A percentile compares a stretch with the other conserved stretches of the same genome.
These are phyloP conservation scores for Heliocidaris tuberculata DNA, from an alignment of 35 echinoderm and acorn worm genomes.

Conservation along the genomic window DNA sequence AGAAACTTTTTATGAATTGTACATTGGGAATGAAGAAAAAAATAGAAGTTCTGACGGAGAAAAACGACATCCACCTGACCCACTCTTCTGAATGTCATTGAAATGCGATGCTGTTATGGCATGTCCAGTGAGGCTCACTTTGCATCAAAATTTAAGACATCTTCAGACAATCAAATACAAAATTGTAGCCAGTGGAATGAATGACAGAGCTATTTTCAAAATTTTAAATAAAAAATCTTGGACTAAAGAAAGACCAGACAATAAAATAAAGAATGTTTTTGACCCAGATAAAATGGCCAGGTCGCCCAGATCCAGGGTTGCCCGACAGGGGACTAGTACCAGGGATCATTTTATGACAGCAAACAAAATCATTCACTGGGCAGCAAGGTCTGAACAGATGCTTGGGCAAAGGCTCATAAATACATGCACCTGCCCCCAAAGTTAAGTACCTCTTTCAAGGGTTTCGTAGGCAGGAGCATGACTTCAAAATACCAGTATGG, in stretches of 20 bases:
- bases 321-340: not conserved
- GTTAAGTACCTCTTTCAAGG: constrained; percentile 9
- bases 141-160: not conserved
- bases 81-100: not conserved
- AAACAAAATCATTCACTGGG: not conserved
- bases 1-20: too few species aligned
- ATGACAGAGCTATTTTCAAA: too few species aligned
- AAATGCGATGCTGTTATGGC: too few species aligned
- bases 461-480: not conserved
- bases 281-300: not conserved
- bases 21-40: too few species aligned
- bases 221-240: too few species aligned
- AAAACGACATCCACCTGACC: too few species aligned
- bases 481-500: not conserved
- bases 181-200: not conserved
- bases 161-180: not conserved
- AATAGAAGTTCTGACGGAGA: too few species aligned
- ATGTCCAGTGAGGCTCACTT: too few species aligned
- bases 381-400: not conserved
- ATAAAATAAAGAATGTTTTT: not conserved
- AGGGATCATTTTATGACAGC: not conserved
- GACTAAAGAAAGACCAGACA: too few species aligned
- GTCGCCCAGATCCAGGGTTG: not conserved
- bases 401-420: not conserved
- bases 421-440: not conserved